A percentile compares a stretch with the other conserved stretches of the same genome.
Evolutionary conservation across 2,888 invertebrate species (phyloP).

Genomic region (Sarcophaga carnaria): DNA sequence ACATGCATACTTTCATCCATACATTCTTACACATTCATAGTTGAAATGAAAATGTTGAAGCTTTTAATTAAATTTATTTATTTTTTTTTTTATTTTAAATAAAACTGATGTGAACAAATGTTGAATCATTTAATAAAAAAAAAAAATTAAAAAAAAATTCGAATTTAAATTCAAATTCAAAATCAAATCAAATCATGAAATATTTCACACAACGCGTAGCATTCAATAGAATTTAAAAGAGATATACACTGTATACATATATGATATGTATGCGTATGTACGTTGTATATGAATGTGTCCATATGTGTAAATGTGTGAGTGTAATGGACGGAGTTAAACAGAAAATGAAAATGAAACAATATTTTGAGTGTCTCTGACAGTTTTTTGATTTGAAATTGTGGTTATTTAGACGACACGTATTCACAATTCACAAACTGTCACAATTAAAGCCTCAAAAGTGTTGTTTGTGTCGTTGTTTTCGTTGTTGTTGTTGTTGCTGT

Average conservation of each 20-base stretch:
- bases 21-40: not conserved
- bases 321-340: not conserved
- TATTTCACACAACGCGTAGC: not conserved
- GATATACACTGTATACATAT: not conserved
- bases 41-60: not conserved
- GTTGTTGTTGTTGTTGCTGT: constrained; percentile 11
- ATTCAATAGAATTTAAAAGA: not conserved
- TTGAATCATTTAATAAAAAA: not conserved
- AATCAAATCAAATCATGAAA: not conserved
- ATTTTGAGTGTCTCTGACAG: constrained; percentile 46
- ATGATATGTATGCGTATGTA: not conserved
- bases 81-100: not conserved
- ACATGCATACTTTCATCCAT: not conserved
- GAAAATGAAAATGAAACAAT: constrained; percentile 6
- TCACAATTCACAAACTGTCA: constrained; percentile 55
- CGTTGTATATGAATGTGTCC: not conserved
- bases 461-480: constrained; percentile 4
- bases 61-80: not conserved
- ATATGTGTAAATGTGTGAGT: not conserved
- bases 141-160: not conserved
- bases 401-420: constrained; percentile 59
- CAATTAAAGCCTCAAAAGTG: constrained; percentile 51
- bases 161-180: not conserved
- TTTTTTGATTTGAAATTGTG: constrained; percentile 57
- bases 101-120: not conserved